phyloP scores from a whole-genome alignment of 2,797 vertebrate species.

The Spondyliosoma cantharus region DNA sequence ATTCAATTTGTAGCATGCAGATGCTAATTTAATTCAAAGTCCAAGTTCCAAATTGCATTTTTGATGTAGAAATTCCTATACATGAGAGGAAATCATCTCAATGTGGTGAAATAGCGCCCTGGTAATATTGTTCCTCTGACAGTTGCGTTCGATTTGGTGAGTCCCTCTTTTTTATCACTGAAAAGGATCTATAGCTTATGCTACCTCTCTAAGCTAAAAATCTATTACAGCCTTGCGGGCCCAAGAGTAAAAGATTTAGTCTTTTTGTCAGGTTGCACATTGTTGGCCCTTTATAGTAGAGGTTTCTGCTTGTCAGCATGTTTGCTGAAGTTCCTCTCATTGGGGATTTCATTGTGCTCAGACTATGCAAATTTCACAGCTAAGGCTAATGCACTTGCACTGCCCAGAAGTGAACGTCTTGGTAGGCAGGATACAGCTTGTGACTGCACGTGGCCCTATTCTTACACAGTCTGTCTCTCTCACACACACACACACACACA shows the following conservation, averaged over 20 bases:
- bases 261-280: slow-evolving; percentile 81
- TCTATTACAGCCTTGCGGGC: slow-evolving; percentile 78
- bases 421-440: slow-evolving; percentile 47
- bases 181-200: slow-evolving; percentile 75
- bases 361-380: slow-evolving; percentile 77
- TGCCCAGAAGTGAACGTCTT: slow-evolving; percentile 66
- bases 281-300: slow-evolving; percentile 75
- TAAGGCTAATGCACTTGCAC: slow-evolving; percentile 74
- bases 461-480: not conserved
- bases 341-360: slow-evolving; percentile 81
- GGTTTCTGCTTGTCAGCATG: slow-evolving; percentile 81
- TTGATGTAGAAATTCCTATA: slow-evolving; percentile 5
- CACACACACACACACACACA: slow-evolving; percentile 19
- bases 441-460: slow-evolving; percentile 15
- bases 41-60: slow-evolving; percentile 7
- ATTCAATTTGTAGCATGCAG: slow-evolving; percentile 21
- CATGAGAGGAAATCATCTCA: slow-evolving; percentile 8
- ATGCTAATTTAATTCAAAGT: slow-evolving; percentile 11
- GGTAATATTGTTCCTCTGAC: slow-evolving; percentile 51
- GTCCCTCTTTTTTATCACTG: slow-evolving; percentile 68
- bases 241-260: slow-evolving; percentile 80
- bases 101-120: slow-evolving; percentile 41
- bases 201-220: slow-evolving; percentile 80
- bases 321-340: slow-evolving; percentile 81
- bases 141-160: slow-evolving; percentile 62